Percentiles rank a stretch among this genome's conserved stretches.
phyloP scores from a whole-genome alignment of 2,888 invertebrate genomes.

The Mayetiola destructor region DNA sequence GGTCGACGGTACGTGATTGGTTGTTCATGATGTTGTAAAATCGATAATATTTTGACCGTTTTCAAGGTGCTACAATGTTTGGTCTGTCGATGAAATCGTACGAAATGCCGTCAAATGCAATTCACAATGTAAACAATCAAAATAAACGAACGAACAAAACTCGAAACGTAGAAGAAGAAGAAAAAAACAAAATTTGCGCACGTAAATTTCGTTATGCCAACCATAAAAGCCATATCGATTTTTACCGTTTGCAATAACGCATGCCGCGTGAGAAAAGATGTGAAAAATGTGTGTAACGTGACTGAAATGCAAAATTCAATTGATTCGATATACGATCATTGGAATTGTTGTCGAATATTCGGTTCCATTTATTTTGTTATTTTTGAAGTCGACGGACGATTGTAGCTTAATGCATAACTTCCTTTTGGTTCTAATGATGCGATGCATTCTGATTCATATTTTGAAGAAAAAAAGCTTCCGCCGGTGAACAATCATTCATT shows the following conservation, averaged over 20 bases:
- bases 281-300: conserved; percentile 7
- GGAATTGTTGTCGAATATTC: too few relatives aligned
- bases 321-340: too few relatives aligned
- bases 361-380: too few relatives aligned
- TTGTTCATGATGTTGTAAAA: neutral
- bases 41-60: conserved; percentile 12
- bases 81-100: neutral
- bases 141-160: too few relatives aligned
- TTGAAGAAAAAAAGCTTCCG: too few relatives aligned
- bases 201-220: neutral
- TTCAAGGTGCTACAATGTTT: conserved; percentile 9
- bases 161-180: too few relatives aligned
- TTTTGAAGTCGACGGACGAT: too few relatives aligned
- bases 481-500: too few relatives aligned
- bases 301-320: conserved; percentile 4
- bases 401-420: too few relatives aligned
- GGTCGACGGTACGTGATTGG: neutral
- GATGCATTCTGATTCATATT: too few relatives aligned
- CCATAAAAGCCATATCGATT: neutral
- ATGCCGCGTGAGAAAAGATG: conserved; percentile 8
- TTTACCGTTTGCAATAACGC: conserved; percentile 8
- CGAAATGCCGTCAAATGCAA: conserved; percentile 1
- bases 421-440: too few relatives aligned
- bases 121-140: too few relatives aligned
- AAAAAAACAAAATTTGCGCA: neutral